phyloP scores from a whole-genome alignment of 2,797 vertebrate species.

The Adrianichthys oophorus region DNA sequence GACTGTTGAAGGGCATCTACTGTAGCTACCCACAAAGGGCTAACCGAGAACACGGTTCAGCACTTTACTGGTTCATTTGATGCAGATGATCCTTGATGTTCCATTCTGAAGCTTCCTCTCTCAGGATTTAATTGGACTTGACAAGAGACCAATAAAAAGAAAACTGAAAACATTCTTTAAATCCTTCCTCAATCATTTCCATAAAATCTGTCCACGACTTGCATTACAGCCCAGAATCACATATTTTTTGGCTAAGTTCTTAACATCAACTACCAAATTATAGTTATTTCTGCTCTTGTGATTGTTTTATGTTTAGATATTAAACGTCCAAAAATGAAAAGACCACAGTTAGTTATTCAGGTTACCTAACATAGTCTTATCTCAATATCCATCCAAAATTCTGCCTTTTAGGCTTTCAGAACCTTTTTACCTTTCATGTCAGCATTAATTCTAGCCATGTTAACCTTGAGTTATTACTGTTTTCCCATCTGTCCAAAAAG shows the following conservation, averaged over 20 bases:
- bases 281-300: conserved; percentile 15
- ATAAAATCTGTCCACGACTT: conserved; percentile 40
- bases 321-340: conserved; percentile 3
- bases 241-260: conserved; percentile 18
- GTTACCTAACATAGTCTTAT: too few species aligned
- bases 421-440: neutral
- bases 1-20: conserved; percentile 37
- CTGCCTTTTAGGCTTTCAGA: too few species aligned
- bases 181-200: conserved; percentile 33
- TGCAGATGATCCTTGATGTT: conserved; percentile 60
- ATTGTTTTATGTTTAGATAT: conserved; percentile 10
- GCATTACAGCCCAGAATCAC: conserved; percentile 34
- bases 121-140: conserved; percentile 55
- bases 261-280: conserved; percentile 27
- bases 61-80: conserved; percentile 71
- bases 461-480: neutral
- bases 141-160: conserved; percentile 51
- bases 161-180: conserved; percentile 53
- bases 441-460: neutral
- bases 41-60: conserved; percentile 51
- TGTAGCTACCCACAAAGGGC: conserved; percentile 41
- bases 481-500: too few species aligned
- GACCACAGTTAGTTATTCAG: neutral
- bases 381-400: too few species aligned
- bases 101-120: conserved; percentile 50